Evolutionary conservation across 2,113 vertebrate genomes (phyloP).

Genomic region (Pelvicachromis taeniatus): DNA sequence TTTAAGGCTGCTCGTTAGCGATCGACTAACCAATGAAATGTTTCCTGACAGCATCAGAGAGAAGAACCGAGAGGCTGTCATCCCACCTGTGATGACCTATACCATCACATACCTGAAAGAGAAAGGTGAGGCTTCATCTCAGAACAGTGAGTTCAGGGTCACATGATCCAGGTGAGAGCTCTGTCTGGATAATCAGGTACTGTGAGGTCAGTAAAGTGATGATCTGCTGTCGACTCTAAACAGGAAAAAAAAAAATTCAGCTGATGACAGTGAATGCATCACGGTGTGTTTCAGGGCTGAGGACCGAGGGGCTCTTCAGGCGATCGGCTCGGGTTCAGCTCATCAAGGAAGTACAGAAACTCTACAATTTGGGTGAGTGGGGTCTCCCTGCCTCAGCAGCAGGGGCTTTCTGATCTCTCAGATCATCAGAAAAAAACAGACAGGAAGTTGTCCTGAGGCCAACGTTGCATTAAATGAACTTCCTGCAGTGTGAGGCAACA

Average conservation of each 20-base stretch:
- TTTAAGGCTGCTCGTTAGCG: neutral
- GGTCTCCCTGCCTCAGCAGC: neutral
- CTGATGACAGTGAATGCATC: neutral
- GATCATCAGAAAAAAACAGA: neutral
- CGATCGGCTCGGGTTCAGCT: slow-evolving; percentile 78
- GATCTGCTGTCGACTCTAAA: neutral
- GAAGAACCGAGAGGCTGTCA: slow-evolving; percentile 75
- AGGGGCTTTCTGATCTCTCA: neutral
- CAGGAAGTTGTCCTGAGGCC: neutral
- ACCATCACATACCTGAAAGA: slow-evolving; percentile 78
- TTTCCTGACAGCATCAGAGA: slow-evolving; percentile 74
- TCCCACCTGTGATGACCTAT: slow-evolving; percentile 78
- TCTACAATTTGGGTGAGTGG: slow-evolving; percentile 81
- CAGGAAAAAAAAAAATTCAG: neutral
- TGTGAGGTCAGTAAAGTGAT: neutral
- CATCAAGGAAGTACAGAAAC: slow-evolving; percentile 81
- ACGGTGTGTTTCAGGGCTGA: slow-evolving; percentile 69
- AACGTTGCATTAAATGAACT: neutral
- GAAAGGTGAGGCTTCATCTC: slow-evolving; percentile 68
- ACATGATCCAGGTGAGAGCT: neutral
- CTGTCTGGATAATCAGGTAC: neutral
- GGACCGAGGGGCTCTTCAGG: slow-evolving; percentile 82
- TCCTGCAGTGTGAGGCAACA: neutral
- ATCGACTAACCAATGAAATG: neutral
- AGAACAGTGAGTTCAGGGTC: neutral